Percentiles rank a stretch among this genome's conserved stretches.
These are phyloP conservation scores for Gadus chalcogrammus DNA, from an alignment of 2,113 vertebrate genomes.

Conservation along the genomic window DNA sequence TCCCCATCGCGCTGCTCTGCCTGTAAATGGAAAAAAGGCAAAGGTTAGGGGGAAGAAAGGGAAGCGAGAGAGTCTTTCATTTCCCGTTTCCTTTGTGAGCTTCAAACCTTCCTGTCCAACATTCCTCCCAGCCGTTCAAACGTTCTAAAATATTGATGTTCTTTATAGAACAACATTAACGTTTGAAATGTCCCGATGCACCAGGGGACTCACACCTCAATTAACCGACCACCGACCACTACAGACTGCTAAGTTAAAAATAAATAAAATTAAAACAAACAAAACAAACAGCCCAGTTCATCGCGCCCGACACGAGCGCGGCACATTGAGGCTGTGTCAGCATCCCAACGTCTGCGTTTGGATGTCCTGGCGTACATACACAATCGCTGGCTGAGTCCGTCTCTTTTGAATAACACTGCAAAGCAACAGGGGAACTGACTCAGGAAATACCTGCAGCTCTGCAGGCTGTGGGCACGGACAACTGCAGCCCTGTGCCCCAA, in stretches of 20 bases:
- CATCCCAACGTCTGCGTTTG: slow-evolving; percentile 13
- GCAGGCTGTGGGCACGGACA: slow-evolving; percentile 59
- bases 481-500: slow-evolving; percentile 61
- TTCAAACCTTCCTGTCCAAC: not conserved
- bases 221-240: too few relatives aligned
- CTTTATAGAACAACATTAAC: not conserved
- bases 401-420: slow-evolving; percentile 25
- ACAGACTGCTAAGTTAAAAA: too few relatives aligned
- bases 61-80: slow-evolving; percentile 45
- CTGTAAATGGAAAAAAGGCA: slow-evolving; percentile 23
- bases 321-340: not conserved
- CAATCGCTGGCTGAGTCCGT: slow-evolving; percentile 52
- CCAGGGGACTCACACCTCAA: too few relatives aligned
- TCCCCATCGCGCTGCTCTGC: slow-evolving; percentile 2
- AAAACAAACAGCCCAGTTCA: too few relatives aligned
- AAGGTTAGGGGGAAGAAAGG: slow-evolving; percentile 24
- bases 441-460: slow-evolving; percentile 68
- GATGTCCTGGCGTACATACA: slow-evolving; percentile 79
- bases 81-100: slow-evolving; percentile 34
- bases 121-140: slow-evolving; percentile 38
- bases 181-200: slow-evolving; percentile 22
- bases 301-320: too few relatives aligned
- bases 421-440: slow-evolving; percentile 56
- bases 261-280: too few relatives aligned
- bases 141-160: too few relatives aligned